phyloP scores from a whole-genome alignment of 1,140 invertebrate genomes.

The Trypoxylus dichotomus region DNA sequence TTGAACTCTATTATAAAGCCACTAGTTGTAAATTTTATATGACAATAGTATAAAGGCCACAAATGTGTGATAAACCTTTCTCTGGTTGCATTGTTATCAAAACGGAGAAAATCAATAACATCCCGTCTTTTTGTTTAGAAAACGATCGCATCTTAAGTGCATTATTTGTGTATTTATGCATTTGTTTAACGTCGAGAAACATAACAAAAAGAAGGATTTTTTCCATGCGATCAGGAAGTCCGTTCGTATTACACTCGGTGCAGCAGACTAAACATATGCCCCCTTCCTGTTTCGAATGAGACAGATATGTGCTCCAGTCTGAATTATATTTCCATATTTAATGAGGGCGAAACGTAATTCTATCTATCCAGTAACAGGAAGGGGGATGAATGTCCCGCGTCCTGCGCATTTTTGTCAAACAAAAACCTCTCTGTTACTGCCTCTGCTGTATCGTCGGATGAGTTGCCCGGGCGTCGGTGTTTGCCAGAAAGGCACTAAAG shows the following conservation, averaged over 20 bases:
- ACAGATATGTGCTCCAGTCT: constrained; percentile 29
- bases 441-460: background rate
- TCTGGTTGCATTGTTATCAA: too few relatives aligned
- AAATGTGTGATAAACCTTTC: too few relatives aligned
- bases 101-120: background rate
- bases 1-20: too few relatives aligned
- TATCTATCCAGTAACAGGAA: constrained; percentile 16
- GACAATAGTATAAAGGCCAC: too few relatives aligned
- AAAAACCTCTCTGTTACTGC: background rate
- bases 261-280: constrained; percentile 29
- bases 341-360: constrained; percentile 31
- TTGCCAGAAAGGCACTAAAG: constrained; percentile 37
- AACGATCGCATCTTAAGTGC: background rate
- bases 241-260: background rate
- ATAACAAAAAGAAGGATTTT: constrained; percentile 4
- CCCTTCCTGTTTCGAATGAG: constrained; percentile 26
- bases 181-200: constrained; percentile 4
- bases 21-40: too few relatives aligned
- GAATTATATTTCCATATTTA: constrained; percentile 37
- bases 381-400: constrained; percentile 7
- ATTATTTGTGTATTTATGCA: constrained; percentile 20
- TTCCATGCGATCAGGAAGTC: constrained; percentile 7
- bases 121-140: background rate
- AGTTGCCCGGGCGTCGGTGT: background rate
- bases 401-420: constrained; percentile 4